phyloP scores from a whole-genome alignment of 2,797 vertebrate species.

The Myotis myotis region DNA sequence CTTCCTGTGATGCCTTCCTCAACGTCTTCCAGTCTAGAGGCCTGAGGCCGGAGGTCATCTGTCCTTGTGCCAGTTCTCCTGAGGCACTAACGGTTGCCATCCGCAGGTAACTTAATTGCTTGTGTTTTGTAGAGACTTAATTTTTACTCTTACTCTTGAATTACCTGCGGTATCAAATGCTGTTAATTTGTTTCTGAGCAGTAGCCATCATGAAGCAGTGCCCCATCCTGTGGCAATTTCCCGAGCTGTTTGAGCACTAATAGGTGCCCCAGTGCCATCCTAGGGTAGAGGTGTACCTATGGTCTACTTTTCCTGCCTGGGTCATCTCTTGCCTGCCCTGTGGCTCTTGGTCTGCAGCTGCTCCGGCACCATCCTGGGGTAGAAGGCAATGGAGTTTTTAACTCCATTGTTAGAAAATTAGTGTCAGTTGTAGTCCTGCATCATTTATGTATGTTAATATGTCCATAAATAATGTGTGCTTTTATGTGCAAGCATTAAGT shows the following conservation, averaged over 20 bases:
- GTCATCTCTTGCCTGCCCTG: neutral
- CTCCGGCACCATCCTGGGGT: neutral
- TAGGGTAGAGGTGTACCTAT: neutral
- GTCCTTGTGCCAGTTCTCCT: constrained; percentile 94
- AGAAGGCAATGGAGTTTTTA: neutral
- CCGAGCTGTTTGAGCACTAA: neutral
- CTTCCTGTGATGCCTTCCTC: constrained; percentile 97
- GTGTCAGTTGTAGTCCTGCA: neutral
- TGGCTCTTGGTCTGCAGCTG: neutral
- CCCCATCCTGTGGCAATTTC: neutral
- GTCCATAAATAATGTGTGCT: neutral
- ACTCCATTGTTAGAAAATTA: neutral
- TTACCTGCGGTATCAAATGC: neutral
- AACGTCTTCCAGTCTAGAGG: constrained; percentile 97
- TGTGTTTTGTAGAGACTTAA: neutral
- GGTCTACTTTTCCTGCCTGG: neutral
- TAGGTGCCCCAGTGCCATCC: neutral
- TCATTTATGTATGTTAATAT: neutral
- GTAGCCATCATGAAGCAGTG: neutral
- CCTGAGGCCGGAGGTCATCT: constrained; percentile 95
- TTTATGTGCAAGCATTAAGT: neutral
- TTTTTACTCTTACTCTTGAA: neutral
- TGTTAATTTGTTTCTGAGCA: neutral
- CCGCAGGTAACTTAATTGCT: constrained; percentile 88
- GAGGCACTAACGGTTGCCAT: constrained; percentile 96